Evolutionary conservation across 2,113 vertebrate genomes (phyloP).

Genomic region (Epinephelus lanceolatus): DNA sequence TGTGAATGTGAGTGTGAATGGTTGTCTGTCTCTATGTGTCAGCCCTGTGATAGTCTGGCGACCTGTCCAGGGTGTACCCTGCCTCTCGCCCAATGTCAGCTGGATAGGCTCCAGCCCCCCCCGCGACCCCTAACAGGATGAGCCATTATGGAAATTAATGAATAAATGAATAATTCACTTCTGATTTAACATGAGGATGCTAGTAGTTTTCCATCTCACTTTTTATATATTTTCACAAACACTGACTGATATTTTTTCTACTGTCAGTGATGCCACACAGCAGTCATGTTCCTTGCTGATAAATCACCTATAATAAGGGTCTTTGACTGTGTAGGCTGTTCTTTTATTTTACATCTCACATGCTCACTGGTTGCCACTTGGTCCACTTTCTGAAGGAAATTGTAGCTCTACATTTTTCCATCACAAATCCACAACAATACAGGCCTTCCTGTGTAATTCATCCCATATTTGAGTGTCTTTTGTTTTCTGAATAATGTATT

Average conservation of each 20-base stretch:
- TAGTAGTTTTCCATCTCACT: not conserved
- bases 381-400: not conserved
- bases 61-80: no score
- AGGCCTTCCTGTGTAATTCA: not conserved
- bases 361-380: not conserved
- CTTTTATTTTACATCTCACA: not conserved
- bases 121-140: no score
- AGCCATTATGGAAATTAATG: no score
- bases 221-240: not conserved
- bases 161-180: no score
- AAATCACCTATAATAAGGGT: not conserved
- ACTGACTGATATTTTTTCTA: not conserved
- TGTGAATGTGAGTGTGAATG: no score
- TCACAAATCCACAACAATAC: not conserved
- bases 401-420: not conserved
- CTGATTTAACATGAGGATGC: not conserved
- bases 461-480: not conserved
- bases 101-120: no score
- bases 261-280: not conserved
- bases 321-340: not conserved
- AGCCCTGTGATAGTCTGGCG: no score
- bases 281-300: not conserved
- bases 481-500: slow-evolving; percentile 18
- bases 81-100: no score
- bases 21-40: no score